A percentile compares a stretch with the other conserved stretches of the same genome.
These are phyloP conservation scores for Oostethus manadensis DNA, from an alignment of 2,113 vertebrate species.

Conservation along the genomic window DNA sequence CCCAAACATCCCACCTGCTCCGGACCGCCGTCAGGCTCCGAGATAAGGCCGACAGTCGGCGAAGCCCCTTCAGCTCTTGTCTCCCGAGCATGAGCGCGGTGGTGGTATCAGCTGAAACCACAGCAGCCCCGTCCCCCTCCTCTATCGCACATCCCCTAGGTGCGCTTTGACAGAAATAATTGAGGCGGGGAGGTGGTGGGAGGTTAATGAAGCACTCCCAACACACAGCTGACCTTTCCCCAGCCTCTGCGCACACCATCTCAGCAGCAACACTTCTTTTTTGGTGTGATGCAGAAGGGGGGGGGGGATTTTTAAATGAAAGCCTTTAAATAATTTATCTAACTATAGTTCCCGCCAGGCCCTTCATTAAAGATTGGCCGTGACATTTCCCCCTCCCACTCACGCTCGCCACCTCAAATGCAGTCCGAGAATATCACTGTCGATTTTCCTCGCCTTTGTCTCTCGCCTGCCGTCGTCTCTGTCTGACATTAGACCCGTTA, in stretches of 20 bases:
- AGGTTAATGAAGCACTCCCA: slow-evolving; percentile 80
- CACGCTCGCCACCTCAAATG: slow-evolving; percentile 55
- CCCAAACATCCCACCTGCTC: slow-evolving; percentile 55
- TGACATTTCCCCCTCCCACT: slow-evolving; percentile 65
- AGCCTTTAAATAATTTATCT: slow-evolving; percentile 80
- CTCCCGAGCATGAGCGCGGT: slow-evolving; percentile 27
- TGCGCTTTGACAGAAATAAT: slow-evolving; percentile 71
- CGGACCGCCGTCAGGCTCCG: slow-evolving; percentile 51
- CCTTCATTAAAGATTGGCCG: slow-evolving; percentile 70
- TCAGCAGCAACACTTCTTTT: slow-evolving; percentile 60
- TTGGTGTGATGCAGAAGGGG: not conserved
- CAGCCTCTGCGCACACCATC: slow-evolving; percentile 64
- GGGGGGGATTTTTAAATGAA: slow-evolving; percentile 72
- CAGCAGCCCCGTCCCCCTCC: slow-evolving; percentile 29
- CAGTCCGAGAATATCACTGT: slow-evolving; percentile 68
- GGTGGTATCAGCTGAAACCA: slow-evolving; percentile 49
- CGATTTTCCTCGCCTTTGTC: slow-evolving; percentile 51
- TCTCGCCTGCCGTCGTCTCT: slow-evolving; percentile 17
- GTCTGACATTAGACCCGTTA: slow-evolving; percentile 53
- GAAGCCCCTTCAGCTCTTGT: slow-evolving; percentile 48
- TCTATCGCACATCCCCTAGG: slow-evolving; percentile 14
- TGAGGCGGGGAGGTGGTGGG: slow-evolving; percentile 66
- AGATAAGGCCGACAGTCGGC: slow-evolving; percentile 50
- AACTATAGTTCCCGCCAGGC: slow-evolving; percentile 73
- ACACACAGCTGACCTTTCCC: slow-evolving; percentile 74